Conservation (phyloP, 2,888 invertebrate species). For the Tachina grossa region DNA sequence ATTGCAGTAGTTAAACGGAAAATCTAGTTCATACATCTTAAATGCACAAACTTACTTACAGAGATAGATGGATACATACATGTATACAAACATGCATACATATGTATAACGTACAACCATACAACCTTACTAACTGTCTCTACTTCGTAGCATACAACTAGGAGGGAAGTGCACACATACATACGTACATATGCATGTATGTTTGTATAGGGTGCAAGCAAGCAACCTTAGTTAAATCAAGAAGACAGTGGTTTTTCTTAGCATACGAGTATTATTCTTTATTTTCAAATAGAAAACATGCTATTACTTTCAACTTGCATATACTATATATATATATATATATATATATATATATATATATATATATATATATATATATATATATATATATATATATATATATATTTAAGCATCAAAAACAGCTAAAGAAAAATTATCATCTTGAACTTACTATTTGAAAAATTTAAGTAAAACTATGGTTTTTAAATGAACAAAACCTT, state of each 20-base stretch:
- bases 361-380: neutral
- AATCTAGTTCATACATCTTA: conserved; percentile 41
- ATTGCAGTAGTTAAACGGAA: conserved; percentile 66
- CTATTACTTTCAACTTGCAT: neutral
- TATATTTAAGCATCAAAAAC: conserved; percentile 24
- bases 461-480: conserved; percentile 28
- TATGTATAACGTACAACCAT: too few species aligned
- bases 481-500: conserved; percentile 49
- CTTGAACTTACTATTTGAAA: conserved; percentile 21
- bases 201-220: neutral
- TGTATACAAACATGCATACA: neutral
- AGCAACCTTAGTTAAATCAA: conserved; percentile 7
- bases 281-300: conserved; percentile 2
- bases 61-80: neutral
- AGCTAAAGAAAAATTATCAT: conserved; percentile 25
- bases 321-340: neutral
- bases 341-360: conserved; percentile 18
- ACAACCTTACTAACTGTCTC: neutral
- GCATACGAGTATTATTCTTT: conserved; percentile 7
- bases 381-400: conserved; percentile 2
- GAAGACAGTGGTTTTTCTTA: conserved; percentile 10
- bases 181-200: neutral
- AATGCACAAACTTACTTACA: neutral
- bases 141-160: conserved; percentile 4
- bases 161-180: neutral